phyloP scores from a whole-genome alignment of 2,113 vertebrate genomes.

The Scalopus aquaticus region DNA sequence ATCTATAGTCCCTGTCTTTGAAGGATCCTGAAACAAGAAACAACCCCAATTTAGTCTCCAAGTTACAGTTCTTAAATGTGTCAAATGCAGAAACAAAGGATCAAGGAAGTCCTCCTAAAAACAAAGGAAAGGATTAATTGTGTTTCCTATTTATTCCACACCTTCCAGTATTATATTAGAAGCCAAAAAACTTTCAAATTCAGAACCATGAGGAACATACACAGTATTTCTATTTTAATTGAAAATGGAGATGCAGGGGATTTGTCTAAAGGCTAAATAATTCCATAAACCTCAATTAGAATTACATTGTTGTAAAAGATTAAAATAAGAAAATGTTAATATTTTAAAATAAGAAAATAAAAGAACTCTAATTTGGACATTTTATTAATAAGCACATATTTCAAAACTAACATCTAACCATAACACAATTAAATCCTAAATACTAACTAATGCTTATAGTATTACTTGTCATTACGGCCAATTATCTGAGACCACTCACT shows the following conservation, averaged over 20 bases:
- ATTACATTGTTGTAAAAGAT: background rate
- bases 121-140: background rate
- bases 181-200: background rate
- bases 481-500: background rate
- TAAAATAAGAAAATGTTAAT: background rate
- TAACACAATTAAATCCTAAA: background rate
- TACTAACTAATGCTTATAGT: background rate
- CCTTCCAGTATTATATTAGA: background rate
- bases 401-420: background rate
- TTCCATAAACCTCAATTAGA: background rate
- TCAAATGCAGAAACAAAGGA: background rate
- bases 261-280: background rate
- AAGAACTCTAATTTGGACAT: background rate
- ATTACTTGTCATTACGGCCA: background rate
- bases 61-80: background rate
- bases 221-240: conserved; percentile 10
- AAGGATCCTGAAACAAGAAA: background rate
- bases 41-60: background rate
- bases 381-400: background rate
- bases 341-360: background rate
- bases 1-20: background rate
- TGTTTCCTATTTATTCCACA: background rate
- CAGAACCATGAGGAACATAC: background rate
- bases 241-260: background rate
- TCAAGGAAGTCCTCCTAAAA: background rate